Evolutionary conservation across 2,797 vertebrate species (phyloP).

Genomic region (Loris lydekkerianus): DNA sequence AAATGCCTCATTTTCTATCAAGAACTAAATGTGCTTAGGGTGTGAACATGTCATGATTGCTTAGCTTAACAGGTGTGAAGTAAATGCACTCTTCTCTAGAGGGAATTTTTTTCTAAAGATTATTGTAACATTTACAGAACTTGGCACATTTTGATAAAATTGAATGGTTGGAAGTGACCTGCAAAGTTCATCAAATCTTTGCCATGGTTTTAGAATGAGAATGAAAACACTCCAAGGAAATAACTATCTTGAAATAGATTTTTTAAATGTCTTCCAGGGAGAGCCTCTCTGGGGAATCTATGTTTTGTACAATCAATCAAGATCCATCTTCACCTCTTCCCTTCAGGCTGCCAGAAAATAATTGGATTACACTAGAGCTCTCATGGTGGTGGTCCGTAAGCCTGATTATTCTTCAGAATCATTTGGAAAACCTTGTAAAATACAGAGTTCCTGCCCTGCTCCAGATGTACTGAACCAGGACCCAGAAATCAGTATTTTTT

Average conservation of each 20-base stretch:
- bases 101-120: slow-evolving; percentile 56
- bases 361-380: slow-evolving; percentile 10
- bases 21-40: slow-evolving; percentile 43
- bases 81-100: slow-evolving; percentile 49
- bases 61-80: slow-evolving; percentile 72
- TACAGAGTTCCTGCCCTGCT: not conserved
- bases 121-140: slow-evolving; percentile 55
- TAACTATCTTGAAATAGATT: slow-evolving; percentile 51
- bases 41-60: slow-evolving; percentile 45
- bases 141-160: slow-evolving; percentile 52
- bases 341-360: slow-evolving; percentile 2
- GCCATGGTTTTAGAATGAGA: slow-evolving; percentile 36
- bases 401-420: slow-evolving; percentile 41
- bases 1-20: slow-evolving; percentile 63
- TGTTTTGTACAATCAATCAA: slow-evolving; percentile 54
- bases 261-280: slow-evolving; percentile 23
- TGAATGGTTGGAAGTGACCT: slow-evolving; percentile 59
- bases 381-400: not conserved
- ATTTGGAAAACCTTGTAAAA: slow-evolving; percentile 23
- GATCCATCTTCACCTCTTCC: slow-evolving; percentile 1
- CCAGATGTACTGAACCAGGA: not conserved
- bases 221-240: slow-evolving; percentile 52
- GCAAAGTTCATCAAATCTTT: slow-evolving; percentile 60
- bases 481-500: not conserved
- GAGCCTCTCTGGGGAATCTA: slow-evolving; percentile 28